phyloP scores from a whole-genome alignment of 2,797 vertebrate species.

The Coracias cyanogaster region DNA sequence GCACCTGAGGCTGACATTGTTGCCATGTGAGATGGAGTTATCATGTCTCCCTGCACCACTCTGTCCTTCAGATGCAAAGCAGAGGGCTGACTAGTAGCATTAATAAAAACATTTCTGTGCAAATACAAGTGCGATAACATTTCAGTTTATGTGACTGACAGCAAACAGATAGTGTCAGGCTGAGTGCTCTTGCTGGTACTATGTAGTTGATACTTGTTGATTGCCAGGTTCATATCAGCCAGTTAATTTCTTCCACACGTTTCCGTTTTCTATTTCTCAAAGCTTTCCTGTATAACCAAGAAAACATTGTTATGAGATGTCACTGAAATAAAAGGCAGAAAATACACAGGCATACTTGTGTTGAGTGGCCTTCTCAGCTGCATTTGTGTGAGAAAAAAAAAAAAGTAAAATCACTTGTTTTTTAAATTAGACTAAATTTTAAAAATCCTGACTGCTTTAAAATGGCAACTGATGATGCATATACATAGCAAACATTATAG shows the following conservation, averaged over 20 bases:
- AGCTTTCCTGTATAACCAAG: neutral
- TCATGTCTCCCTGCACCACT: neutral
- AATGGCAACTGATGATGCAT: neutral
- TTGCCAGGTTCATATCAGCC: neutral
- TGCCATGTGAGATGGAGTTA: neutral
- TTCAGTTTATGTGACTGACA: conserved; percentile 1
- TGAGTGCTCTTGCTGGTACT: neutral
- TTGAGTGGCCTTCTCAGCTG: neutral
- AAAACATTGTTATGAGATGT: conserved; percentile 24
- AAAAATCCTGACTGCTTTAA: neutral
- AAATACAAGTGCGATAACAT: neutral
- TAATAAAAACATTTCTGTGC: neutral
- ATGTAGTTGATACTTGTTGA: neutral
- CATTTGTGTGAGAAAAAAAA: neutral
- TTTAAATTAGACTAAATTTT: neutral
- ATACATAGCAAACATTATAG: neutral
- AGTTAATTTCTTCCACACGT: neutral
- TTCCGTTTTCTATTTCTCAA: neutral
- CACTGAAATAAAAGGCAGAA: neutral
- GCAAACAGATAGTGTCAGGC: neutral
- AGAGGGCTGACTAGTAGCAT: neutral
- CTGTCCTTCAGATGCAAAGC: neutral
- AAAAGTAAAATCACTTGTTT: neutral
- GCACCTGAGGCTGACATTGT: neutral
- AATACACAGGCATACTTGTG: neutral